Evolutionary conservation across 2,113 vertebrate genomes (phyloP).

Genomic region (Gnathonemus echidnorhynchus): DNA sequence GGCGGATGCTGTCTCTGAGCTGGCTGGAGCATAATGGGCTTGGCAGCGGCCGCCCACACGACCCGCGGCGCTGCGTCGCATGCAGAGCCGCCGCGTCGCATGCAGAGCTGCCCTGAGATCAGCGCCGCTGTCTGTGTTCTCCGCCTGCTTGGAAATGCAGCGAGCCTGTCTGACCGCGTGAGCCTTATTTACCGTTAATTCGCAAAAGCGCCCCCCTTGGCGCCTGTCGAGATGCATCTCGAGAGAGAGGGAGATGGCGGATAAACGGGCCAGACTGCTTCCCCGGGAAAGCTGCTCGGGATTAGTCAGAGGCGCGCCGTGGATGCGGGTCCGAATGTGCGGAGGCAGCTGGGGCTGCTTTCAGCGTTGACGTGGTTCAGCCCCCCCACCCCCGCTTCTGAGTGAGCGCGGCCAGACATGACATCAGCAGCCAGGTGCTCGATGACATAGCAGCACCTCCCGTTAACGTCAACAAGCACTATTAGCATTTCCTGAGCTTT

Average conservation of each 20-base stretch:
- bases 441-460: not conserved
- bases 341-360: not conserved
- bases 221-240: not conserved
- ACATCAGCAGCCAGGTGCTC: not conserved
- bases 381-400: not conserved
- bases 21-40: conserved; percentile 3
- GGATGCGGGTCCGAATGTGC: not conserved
- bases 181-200: not conserved
- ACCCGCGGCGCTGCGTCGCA: not conserved
- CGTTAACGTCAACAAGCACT: not conserved
- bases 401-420: not conserved
- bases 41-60: not conserved
- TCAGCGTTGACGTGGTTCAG: not conserved
- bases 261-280: not conserved
- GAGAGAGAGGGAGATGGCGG: not conserved
- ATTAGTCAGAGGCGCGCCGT: not conserved
- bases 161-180: not conserved
- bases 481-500: not conserved
- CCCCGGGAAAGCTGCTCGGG: not conserved
- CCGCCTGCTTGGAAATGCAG: not conserved
- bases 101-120: not conserved
- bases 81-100: not conserved
- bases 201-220: not conserved
- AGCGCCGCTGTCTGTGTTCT: not conserved
- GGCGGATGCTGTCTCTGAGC: not conserved